Base-by-base conservation (phyloP, 2,888 invertebrate species). In the Dichetophora obliterata region DNA sequence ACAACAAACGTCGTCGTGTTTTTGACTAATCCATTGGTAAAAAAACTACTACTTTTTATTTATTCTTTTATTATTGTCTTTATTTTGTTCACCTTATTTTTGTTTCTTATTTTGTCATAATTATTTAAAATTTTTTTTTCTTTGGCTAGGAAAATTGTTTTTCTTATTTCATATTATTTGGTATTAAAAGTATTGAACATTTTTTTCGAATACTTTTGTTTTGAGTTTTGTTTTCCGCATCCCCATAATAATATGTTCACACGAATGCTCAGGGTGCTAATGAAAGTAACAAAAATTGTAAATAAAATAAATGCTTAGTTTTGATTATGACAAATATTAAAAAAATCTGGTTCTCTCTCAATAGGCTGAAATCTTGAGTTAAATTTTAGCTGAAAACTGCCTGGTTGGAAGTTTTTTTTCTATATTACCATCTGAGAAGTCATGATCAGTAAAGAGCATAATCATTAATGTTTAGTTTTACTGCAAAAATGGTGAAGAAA, bases 11-110 rank as follows among this genome's bases (percentile, higher is more conserved):
- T 59, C 59, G 24, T 43, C 48, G 59, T 52, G 74, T 74, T 69
- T 84, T 81, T 84, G 85, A 84, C 84, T 82, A 85, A 80, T 83
- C 85, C 82, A 85, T 85, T 85, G 85, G 85, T 85, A 74, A 74
- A 34, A 74, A 61, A 61, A 65, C 19, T 66, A 31, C 72, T 72
- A 74, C 66, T 65, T 34, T 48, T 34, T 50, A 5, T 19, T 48
- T 48, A 34, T 48, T 34, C 54, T 74, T 69, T 57, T 52, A 65
- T 65, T 80, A 74, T 78, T 79, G 50, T 78, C 80, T 57, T 75
- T 69, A 34, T 57, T 22, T 68, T 27, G 1, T 16, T n/a, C 31
- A 22, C 27, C 11, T 68, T 16, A 8, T 68, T 68, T 48, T 68
- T 48, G 4, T 50, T 31, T 27, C 54, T 31, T 54, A 11, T 22